A percentile compares a stretch with the other conserved stretches of the same genome.
Evolutionary conservation across 2,797 vertebrate species (phyloP).

Genomic region (Corythornis leucogaster): DNA sequence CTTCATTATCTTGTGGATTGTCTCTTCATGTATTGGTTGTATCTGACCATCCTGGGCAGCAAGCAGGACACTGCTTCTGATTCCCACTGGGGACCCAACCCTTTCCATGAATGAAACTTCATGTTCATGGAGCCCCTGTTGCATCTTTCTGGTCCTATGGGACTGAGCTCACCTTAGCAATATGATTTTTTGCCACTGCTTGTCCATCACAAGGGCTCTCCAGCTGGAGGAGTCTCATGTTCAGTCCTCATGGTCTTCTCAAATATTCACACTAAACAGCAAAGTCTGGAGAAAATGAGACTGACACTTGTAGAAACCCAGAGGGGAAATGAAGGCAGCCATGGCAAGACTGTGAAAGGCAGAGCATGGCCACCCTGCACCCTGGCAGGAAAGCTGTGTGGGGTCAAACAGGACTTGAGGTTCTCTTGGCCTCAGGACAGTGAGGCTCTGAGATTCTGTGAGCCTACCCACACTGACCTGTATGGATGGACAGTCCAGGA

Average conservation of each 20-base stretch:
- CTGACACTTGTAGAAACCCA: neutral
- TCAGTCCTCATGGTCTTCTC: neutral
- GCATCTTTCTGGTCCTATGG: neutral
- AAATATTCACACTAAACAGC: neutral
- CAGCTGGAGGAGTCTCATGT: neutral
- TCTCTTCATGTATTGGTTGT: neutral
- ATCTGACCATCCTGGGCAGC: neutral
- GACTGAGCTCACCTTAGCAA: neutral
- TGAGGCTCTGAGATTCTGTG: neutral
- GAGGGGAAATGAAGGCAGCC: neutral
- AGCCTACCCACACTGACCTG: neutral
- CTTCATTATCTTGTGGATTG: neutral
- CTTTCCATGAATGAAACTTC: neutral
- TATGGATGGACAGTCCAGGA: neutral
- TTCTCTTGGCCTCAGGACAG: neutral
- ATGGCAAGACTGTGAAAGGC: neutral
- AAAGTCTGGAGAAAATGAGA: neutral
- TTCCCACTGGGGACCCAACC: neutral
- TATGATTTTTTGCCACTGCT: neutral
- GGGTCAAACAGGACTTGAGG: fast-evolving
- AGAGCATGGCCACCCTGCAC: neutral
- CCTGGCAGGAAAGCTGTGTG: neutral
- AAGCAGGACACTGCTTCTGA: neutral
- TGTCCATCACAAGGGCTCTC: neutral
- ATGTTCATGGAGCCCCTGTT: neutral